These are phyloP conservation scores for Fissipunctia ypsillon DNA, from an alignment of 2,888 invertebrate genomes.

Conservation along the genomic window DNA sequence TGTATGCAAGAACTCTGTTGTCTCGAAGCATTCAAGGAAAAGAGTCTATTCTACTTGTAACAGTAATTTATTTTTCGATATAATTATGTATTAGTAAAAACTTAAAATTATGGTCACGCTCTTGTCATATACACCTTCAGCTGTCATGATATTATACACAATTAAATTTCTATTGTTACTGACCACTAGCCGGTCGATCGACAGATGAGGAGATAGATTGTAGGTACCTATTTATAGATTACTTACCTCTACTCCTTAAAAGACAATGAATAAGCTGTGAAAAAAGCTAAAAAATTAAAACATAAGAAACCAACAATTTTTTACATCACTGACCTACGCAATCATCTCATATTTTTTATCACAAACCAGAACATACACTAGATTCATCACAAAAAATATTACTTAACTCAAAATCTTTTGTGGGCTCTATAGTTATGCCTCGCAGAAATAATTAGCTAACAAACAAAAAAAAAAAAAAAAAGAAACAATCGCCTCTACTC, in stretches of 20 bases:
- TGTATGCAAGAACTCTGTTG: neutral
- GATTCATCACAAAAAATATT: constrained; percentile 5
- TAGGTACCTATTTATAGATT: neutral
- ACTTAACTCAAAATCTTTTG: constrained; percentile 38
- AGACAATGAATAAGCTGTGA: neutral
- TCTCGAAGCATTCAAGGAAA: neutral
- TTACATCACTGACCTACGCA: neutral
- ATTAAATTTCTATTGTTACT: too few species aligned
- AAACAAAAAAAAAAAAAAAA: constrained; percentile 12
- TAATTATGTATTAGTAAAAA: neutral
- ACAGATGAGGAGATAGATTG: too few species aligned
- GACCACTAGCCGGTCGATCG: too few species aligned
- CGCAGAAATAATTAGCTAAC: constrained; percentile 39
- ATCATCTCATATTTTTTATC: constrained; percentile 21
- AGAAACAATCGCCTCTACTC: constrained; percentile 13
- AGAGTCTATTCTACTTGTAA: neutral
- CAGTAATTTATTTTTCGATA: neutral
- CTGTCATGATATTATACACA: too few species aligned
- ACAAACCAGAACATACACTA: constrained; percentile 30
- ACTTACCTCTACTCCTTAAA: neutral
- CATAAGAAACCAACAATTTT: neutral
- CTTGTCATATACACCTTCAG: too few species aligned
- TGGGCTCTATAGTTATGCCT: constrained; percentile 5
- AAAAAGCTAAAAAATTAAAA: neutral
- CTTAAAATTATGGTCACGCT: neutral